Conservation (phyloP, 2,113 vertebrate genomes). For the Mobula birostris region DNA sequence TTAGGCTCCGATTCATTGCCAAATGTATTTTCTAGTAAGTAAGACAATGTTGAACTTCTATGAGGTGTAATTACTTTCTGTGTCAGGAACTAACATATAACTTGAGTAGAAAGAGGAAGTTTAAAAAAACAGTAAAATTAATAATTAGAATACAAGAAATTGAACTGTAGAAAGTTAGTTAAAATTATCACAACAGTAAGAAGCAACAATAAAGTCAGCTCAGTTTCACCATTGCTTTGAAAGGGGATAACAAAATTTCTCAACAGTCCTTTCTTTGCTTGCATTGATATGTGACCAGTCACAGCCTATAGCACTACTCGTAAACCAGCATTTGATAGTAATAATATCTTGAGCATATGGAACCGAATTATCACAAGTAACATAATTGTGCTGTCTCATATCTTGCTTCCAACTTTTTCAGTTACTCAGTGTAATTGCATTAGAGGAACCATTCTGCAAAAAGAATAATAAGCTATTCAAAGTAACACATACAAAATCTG, state of each 20-base stretch:
- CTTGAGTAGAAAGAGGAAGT: too few species aligned
- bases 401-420: background rate
- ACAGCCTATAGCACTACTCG: background rate
- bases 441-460: background rate
- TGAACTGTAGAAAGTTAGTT: background rate
- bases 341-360: background rate
- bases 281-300: background rate
- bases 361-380: background rate
- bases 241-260: background rate
- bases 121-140: background rate
- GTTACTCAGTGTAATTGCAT: background rate
- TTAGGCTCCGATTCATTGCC: background rate
- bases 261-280: background rate
- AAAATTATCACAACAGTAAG: background rate
- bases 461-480: background rate
- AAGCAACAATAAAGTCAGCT: background rate
- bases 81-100: background rate
- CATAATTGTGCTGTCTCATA: background rate
- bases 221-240: background rate
- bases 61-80: background rate
- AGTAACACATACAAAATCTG: too few species aligned
- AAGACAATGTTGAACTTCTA: background rate
- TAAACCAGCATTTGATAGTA: background rate
- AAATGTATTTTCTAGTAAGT: background rate
- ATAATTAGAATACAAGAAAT: background rate